phyloP scores from a whole-genome alignment of 2,888 invertebrate genomes.

The Sussaba pulchella region DNA sequence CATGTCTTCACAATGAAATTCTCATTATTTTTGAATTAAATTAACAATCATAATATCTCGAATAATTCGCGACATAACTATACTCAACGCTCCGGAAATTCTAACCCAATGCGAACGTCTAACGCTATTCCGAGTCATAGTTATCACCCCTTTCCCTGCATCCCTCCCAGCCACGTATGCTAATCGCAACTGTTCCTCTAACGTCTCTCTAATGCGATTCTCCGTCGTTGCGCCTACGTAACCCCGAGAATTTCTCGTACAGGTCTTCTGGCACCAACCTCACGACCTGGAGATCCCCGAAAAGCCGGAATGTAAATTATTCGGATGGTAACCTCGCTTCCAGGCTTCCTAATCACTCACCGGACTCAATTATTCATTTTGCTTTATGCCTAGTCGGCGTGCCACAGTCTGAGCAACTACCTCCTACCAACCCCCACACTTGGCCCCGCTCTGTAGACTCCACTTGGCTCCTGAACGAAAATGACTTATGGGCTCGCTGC shows the following conservation, averaged over 20 bases:
- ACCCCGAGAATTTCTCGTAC: constrained; percentile 32
- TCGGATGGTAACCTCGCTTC: constrained; percentile 71
- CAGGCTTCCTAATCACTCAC: constrained; percentile 79
- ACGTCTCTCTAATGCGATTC: constrained; percentile 56
- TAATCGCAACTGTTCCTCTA: constrained; percentile 39
- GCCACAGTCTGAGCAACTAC: background rate
- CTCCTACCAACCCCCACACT: background rate
- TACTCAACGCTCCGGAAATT: no score
- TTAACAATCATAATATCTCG: no score
- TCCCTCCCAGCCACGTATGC: no score
- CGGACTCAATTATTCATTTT: constrained; percentile 76
- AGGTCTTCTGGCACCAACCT: constrained; percentile 7
- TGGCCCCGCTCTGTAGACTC: background rate
- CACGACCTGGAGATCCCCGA: constrained; percentile 32
- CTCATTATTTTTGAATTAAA: no score
- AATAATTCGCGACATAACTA: no score
- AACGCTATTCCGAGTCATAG: background rate
- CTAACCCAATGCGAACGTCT: no score
- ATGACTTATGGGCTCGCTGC: constrained; percentile 4
- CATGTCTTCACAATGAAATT: no score
- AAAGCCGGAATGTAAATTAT: constrained; percentile 76
- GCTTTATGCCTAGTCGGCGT: constrained; percentile 64
- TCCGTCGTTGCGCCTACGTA: constrained; percentile 44
- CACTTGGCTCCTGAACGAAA: constrained; percentile 12
- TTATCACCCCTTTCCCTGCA: no score